Base-by-base conservation (phyloP, 92 coral and sea anemone genomes). In the Nematostella vectensis region DNA sequence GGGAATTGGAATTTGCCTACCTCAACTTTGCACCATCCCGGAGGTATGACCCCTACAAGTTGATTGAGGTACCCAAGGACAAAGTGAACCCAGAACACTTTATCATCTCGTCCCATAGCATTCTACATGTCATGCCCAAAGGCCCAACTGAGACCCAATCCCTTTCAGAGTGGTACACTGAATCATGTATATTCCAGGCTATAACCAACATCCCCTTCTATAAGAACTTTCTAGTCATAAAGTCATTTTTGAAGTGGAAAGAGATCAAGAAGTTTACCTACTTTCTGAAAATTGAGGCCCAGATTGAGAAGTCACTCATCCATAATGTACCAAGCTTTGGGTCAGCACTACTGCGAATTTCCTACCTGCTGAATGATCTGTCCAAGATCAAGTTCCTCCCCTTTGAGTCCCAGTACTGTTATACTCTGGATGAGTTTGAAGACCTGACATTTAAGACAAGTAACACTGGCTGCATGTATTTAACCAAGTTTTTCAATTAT, bases 251-350 rank as follows among this genome's bases (percentile, higher is more conserved):
- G 50, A 93, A 69, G 45, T 87, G 96, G 94, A 78, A 69, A 63
- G 58, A 72, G 31, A 71, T 88, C 20, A 87, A 93, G 69, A 82
- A 62, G 69, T 71, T 74, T 20, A 82, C 77, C 33, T 85, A 74
- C 47, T 93, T 87, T 57, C 60, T 74, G 31, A 80, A 73, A 50
- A 59, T 80, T 6, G 84, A 84, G 55, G 71, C 78, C 20, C 78
- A 77, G 31, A 31, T 93, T 33, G 84, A 80, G 62, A 59, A 66
- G 25, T 68, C 85, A 22, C 59, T 93, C 29, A 67, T 93, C 28
- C 60, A 76, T 48, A 82, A 83, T 76, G 87, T 79, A 13, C 99
- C 96, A 53, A 87, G 88, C 58, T 93, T 87, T 82, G 96, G 99
- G 27, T 93, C 99, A 3, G 99, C 99, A 18, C 63, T 93, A 71